Percentiles rank a stretch among this genome's conserved stretches.
These are phyloP conservation scores for Drosophila multiciliata DNA, from an alignment of 2,888 invertebrate species.

Conservation along the genomic window DNA sequence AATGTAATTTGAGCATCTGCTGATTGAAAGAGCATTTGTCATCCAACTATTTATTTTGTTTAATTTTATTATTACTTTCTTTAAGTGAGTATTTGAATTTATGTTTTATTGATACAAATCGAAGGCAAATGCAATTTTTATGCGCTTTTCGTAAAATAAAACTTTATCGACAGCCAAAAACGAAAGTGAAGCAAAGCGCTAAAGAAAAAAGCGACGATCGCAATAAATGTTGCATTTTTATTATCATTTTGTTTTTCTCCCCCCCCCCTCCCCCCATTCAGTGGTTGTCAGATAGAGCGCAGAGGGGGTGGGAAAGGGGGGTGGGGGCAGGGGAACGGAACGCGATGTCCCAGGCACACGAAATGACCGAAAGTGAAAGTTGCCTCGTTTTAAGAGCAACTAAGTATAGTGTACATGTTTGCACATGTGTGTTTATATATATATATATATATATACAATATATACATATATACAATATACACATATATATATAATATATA, in stretches of 20 bases:
- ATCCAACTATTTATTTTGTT: neutral
- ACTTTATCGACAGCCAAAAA: constrained; percentile 51
- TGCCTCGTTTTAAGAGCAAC: constrained; percentile 43
- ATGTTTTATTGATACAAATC: constrained; percentile 68
- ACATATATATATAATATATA: neutral
- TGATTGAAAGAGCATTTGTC: neutral
- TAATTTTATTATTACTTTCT: constrained; percentile 57
- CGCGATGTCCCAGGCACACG: constrained; percentile 48
- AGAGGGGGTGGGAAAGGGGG: neutral
- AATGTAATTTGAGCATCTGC: neutral
- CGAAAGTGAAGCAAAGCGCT: constrained; percentile 48
- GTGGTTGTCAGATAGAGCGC: constrained; percentile 43
- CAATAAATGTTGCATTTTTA: constrained; percentile 79
- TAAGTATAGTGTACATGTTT: constrained; percentile 21
- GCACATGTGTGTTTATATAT: neutral
- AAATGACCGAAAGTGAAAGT: constrained; percentile 73
- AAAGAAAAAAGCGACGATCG: constrained; percentile 17
- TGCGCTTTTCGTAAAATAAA: constrained; percentile 50
- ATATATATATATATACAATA: neutral
- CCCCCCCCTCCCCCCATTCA: neutral
- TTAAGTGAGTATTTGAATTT: constrained; percentile 45
- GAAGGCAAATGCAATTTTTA: constrained; percentile 67
- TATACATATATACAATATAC: neutral
- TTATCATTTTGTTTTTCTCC: constrained; percentile 58
- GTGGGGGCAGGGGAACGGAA: constrained; percentile 28